Evolutionary conservation across 1,140 invertebrate species (phyloP).

Genomic region (Ctenoplectra terminalis): DNA sequence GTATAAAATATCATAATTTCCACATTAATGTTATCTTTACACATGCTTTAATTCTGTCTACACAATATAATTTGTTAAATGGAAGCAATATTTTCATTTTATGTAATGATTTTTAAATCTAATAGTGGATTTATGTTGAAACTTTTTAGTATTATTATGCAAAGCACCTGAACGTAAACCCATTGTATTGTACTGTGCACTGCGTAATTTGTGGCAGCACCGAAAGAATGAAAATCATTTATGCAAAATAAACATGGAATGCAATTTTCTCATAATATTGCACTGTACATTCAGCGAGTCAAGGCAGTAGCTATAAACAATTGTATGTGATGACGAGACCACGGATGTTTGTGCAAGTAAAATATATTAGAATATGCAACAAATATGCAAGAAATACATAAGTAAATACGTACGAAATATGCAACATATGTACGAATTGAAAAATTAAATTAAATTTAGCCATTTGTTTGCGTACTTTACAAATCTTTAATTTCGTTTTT

Average conservation of each 20-base stretch:
- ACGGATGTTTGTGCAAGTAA: no score
- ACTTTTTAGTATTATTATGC: neutral
- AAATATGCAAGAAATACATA: no score
- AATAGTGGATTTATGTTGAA: neutral
- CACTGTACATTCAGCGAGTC: neutral
- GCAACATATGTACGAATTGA: no score
- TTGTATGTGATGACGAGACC: no score
- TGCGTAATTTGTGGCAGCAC: neutral
- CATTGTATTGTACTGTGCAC: neutral
- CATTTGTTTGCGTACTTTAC: no score
- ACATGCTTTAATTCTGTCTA: neutral
- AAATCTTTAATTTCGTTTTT: no score
- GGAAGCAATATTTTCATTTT: conserved; percentile 1
- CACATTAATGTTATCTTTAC: neutral
- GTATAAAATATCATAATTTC: neutral
- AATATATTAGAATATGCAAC: no score
- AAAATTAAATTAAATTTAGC: no score
- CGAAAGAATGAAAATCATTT: no score
- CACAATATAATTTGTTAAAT: neutral
- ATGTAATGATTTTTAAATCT: neutral
- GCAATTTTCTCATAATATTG: neutral
- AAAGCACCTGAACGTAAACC: neutral
- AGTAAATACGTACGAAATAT: no score
- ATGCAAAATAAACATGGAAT: neutral
- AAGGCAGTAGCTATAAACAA: no score